Evolutionary conservation across 2,113 vertebrate genomes (phyloP).

Genomic region (Lasiurus cinereus): DNA sequence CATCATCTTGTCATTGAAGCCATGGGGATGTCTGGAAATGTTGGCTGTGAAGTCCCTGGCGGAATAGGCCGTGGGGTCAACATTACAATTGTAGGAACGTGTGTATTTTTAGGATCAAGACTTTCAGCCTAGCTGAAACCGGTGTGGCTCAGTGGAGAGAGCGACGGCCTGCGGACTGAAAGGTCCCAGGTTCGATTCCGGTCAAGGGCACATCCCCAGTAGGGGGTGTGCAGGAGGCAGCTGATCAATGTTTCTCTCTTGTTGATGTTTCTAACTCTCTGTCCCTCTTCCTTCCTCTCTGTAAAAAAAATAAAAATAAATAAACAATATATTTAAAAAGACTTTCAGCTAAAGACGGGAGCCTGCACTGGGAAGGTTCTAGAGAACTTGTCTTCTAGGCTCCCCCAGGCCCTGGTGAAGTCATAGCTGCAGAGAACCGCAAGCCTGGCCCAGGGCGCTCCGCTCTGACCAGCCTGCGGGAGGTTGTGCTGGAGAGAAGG

Average conservation of each 20-base stretch:
- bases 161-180: too few relatives aligned
- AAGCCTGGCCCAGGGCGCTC: rapidly evolving
- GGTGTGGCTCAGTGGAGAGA: too few relatives aligned
- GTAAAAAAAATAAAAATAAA: too few relatives aligned
- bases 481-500: neutral
- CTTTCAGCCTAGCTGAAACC: too few relatives aligned
- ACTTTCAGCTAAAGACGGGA: neutral
- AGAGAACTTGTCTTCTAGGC: rapidly evolving
- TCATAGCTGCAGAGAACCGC: neutral
- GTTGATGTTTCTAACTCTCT: too few relatives aligned
- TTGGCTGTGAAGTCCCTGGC: neutral
- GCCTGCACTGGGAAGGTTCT: neutral
- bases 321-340: neutral
- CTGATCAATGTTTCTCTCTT: too few relatives aligned
- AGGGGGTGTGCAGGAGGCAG: too few relatives aligned
- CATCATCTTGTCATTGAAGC: neutral
- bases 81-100: neutral
- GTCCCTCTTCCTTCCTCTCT: too few relatives aligned
- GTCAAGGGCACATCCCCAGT: too few relatives aligned
- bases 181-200: too few relatives aligned
- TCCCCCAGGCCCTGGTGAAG: neutral
- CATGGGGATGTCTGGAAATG: neutral
- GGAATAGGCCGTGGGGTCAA: too few relatives aligned
- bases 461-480: neutral
- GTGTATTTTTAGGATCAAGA: neutral